Conservation (phyloP, 2,888 invertebrate genomes). For the Caenorhabditis becei region DNA sequence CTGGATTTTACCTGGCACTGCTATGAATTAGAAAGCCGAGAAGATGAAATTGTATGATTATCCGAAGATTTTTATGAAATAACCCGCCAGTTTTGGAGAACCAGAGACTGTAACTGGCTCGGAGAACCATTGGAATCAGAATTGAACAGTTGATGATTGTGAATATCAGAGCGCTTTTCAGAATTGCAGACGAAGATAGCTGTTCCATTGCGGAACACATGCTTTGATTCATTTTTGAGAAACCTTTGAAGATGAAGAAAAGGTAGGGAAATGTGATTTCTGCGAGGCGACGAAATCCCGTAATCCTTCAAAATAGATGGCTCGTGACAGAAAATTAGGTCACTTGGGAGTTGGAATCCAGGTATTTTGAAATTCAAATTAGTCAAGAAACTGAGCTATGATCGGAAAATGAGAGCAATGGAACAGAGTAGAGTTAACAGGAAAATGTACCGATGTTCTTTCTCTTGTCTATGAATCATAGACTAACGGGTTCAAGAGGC, state of each 20-base stretch:
- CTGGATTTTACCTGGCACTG: neutral
- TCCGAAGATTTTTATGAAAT: slow-evolving; percentile 18
- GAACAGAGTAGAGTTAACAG: no score
- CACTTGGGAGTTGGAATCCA: no score
- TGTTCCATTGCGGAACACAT: slow-evolving; percentile 3
- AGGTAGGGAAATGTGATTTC: no score
- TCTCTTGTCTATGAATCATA: no score
- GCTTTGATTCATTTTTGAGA: slow-evolving; percentile 3
- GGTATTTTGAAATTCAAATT: neutral
- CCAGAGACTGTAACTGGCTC: slow-evolving; percentile 17
- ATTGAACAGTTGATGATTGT: slow-evolving; percentile 2
- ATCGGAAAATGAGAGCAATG: no score
- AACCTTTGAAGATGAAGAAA: no score
- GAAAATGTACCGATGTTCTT: no score
- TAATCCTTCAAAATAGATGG: no score
- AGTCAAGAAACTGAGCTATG: no score
- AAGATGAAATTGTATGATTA: slow-evolving; percentile 24
- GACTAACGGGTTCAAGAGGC: no score
- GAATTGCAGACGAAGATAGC: slow-evolving; percentile 11
- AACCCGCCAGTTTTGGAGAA: slow-evolving; percentile 1
- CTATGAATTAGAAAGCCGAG: slow-evolving; percentile 20
- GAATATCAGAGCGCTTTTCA: neutral
- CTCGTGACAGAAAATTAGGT: no score
- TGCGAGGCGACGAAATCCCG: no score
- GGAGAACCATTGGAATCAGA: slow-evolving; percentile 6